Base-by-base conservation (phyloP, 2,888 invertebrate species). In the Lycocerus yunnanus region DNA sequence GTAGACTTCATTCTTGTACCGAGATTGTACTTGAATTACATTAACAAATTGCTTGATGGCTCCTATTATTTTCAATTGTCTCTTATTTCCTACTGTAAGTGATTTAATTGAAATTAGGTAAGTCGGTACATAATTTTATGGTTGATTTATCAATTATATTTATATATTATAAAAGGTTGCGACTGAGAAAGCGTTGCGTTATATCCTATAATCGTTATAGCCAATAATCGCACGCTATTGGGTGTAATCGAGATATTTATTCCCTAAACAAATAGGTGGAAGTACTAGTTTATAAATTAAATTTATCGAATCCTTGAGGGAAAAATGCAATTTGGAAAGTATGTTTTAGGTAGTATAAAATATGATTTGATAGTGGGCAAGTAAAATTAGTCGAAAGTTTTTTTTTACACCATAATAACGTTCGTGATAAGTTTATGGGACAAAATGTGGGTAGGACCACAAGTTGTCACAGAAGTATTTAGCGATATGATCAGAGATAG, bases 161-260 rank as follows among this genome's bases (percentile, higher is more conserved):
- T 21, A 9, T 21, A 9, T 9, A 21, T 2, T 21, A 9, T 21
- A 21, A 9, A 21, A 2, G 2, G 9, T n/a, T n/a, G n/a, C 2
- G 9, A 8, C 21, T 0, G 9, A 21, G 21, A 21, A 21, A 9
- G 1, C 9, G n/a, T 43, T 43, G 43, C n/a, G 43, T 43, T 27
- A 43, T 27, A 13, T 27, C 27, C 27, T 15, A 61, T 16, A 61
- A 66, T 11, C 15, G 8, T 20, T 20, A 9, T 10, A 24, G 9
- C 10, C 21, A 24, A 24, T 24, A 20, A 20, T 61, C 16, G 68
- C 72, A 72, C 72, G 72, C 72, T 63, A 72, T 24, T 68, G 72
- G 72, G 72, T 65, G 58, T 72, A 72, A 72, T 72, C 72, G 59
- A 24, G 58, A 58, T 72, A 72, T 72, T 61, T 72, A 72, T 72